Evolutionary conservation across 2,888 invertebrate genomes (phyloP).

Genomic region (Protonemura montana): DNA sequence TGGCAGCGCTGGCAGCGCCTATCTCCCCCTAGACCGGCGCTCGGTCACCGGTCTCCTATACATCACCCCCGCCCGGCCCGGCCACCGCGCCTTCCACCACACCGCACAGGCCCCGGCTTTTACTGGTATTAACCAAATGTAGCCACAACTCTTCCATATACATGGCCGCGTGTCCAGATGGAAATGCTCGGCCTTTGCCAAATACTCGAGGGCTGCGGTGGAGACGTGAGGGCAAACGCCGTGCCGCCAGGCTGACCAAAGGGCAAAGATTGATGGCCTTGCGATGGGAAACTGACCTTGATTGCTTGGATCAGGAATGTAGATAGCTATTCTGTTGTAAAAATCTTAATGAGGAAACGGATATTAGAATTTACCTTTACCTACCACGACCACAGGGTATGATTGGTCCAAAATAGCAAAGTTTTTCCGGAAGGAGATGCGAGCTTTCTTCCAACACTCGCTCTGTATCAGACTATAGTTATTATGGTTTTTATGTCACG

Average conservation of each 20-base stretch:
- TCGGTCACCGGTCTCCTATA: conserved; percentile 28
- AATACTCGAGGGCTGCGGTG: neutral
- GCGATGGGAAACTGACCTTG: neutral
- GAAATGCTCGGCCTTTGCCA: neutral
- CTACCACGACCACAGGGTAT: too few relatives aligned
- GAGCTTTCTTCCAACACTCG: too few relatives aligned
- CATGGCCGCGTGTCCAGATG: conserved; percentile 19
- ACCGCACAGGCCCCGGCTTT: conserved; percentile 26
- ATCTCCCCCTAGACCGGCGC: conserved; percentile 36
- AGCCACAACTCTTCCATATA: conserved; percentile 40
- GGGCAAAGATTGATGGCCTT: neutral
- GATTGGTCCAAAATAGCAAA: too few relatives aligned
- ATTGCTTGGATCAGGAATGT: neutral
- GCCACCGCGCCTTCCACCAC: conserved; percentile 24
- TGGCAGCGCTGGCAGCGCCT: conserved; percentile 32
- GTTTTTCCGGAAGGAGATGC: too few relatives aligned
- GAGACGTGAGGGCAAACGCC: neutral
- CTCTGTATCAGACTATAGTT: too few relatives aligned
- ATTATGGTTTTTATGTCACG: too few relatives aligned
- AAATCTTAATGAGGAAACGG: too few relatives aligned
- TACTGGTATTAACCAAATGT: conserved; percentile 42
- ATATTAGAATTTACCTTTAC: too few relatives aligned
- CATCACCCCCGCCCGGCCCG: conserved; percentile 38
- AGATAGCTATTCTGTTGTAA: too few relatives aligned
- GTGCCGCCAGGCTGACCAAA: neutral